Conservation (phyloP, 2,888 invertebrate genomes). For the Rosalia funebris region DNA sequence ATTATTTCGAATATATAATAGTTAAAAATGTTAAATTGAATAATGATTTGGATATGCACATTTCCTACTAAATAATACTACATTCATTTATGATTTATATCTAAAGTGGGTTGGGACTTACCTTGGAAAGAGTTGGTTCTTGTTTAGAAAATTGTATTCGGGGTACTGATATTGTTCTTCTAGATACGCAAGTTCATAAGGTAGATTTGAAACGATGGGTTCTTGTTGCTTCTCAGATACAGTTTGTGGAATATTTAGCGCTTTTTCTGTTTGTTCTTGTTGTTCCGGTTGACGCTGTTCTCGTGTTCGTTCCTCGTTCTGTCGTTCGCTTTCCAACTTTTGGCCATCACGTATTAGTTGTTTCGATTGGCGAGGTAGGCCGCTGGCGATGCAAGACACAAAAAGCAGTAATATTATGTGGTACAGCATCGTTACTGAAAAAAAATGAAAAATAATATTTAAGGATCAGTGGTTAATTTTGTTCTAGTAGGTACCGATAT, state of each 20-base stretch:
- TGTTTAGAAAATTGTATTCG: conserved; percentile 32
- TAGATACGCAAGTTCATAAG: conserved; percentile 32
- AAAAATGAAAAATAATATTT: too few species aligned
- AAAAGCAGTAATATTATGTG: not conserved
- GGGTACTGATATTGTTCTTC: conserved; percentile 47
- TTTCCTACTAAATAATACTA: too few species aligned
- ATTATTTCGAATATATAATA: too few species aligned
- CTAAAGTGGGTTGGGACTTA: too few species aligned
- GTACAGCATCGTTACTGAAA: not conserved
- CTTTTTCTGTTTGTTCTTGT: conserved; percentile 17
- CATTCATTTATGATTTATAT: too few species aligned
- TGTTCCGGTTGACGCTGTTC: conserved; percentile 1
- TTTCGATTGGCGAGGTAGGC: conserved; percentile 8
- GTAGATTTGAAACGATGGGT: not conserved
- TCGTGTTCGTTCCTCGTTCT: too few species aligned
- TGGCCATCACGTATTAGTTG: conserved; percentile 14
- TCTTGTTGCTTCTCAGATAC: conserved; percentile 24
- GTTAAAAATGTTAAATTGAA: too few species aligned
- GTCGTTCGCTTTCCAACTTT: conserved; percentile 9
- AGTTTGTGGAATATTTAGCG: conserved; percentile 8
- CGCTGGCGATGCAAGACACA: not conserved
- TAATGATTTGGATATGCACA: too few species aligned
- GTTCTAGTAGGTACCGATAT: too few species aligned
- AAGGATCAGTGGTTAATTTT: too few species aligned
- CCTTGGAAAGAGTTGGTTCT: conserved; percentile 44